Evolutionary conservation across 2,797 vertebrate genomes (phyloP).

Genomic region (Pseudochirops corinnae): DNA sequence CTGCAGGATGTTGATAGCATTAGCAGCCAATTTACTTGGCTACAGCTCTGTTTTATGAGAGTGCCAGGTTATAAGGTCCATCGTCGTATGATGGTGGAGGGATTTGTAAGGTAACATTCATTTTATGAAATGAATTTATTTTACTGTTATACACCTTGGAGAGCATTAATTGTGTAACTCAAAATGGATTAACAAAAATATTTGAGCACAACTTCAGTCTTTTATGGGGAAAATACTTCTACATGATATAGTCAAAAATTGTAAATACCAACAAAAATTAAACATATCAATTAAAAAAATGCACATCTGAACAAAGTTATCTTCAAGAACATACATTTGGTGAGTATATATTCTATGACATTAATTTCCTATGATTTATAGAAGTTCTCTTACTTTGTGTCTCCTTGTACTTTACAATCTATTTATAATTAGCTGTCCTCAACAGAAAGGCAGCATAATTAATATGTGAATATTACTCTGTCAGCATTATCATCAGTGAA

Average conservation of each 20-base stretch:
- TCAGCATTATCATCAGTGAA: neutral
- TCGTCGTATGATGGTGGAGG: constrained; percentile 23
- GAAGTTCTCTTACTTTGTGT: neutral
- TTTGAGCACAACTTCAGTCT: constrained; percentile 62
- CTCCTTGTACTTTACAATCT: neutral
- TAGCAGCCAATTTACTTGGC: constrained; percentile 67
- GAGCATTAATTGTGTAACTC: constrained; percentile 68
- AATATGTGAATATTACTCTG: neutral
- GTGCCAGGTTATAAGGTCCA: constrained; percentile 18
- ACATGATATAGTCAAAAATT: constrained; percentile 7
- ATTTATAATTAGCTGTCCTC: neutral
- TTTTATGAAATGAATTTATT: constrained; percentile 65
- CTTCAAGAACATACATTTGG: neutral
- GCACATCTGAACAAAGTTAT: neutral
- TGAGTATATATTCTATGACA: neutral
- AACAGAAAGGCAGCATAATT: neutral
- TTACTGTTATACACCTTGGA: constrained; percentile 44
- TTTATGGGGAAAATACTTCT: neutral
- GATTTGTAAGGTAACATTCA: constrained; percentile 31
- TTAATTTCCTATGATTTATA: neutral
- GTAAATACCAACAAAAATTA: neutral
- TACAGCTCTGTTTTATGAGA: constrained; percentile 52
- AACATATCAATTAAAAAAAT: neutral
- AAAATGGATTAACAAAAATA: constrained; percentile 70
- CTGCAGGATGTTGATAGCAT: constrained; percentile 78